Base-by-base conservation (phyloP, 2,888 invertebrate species). In the Melanchra persicariae region DNA sequence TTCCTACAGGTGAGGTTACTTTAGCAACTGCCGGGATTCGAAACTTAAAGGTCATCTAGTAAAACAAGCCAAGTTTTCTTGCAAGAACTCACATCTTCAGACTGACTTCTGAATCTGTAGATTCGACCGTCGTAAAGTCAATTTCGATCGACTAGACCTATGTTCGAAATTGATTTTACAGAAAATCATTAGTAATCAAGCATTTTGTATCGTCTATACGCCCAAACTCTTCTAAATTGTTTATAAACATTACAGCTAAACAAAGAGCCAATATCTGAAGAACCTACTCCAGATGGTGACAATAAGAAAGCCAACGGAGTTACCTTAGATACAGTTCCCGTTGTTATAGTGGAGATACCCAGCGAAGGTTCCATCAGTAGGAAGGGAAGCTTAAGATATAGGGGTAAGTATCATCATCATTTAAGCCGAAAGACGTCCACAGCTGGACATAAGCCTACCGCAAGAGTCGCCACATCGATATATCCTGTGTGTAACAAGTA, bases 371-470 rank as follows among this genome's bases (percentile, higher is more conserved):
- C 93, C 1, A 75, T 86, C 1, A 90, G 88, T 30, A 92, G 94
- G 70, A 91, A 93, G 79, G 96, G 96, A 55, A 94, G 97, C 26
- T 92, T 97, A 60, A 93, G 97, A 82, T 97, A 97, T 87, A 96
- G 96, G 96, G 97, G 97, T 96, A 92, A 68, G 79, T 45, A 19
- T 7, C 15, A 45, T 40, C 12, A 40, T 40, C 12, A 40, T 40
- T 40, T 40, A n/a, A n/a, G n/a, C 40, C 3, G 40, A 40, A 12
- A 40, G 12, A 40, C 12, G 12, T 40, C 9, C 12, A 40, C 40
- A 12, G 3, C 40, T 40, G 40, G 40, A 40, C 40, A 40, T 10
- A 40, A 12, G 37, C 37, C 10, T 37, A 2, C 12, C 40, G 12
- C 9, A 40, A 40, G 40, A 12, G 40, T 40, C 10, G 9, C 37